phyloP scores from a whole-genome alignment of 2,888 invertebrate genomes.

The Anthophora plumipes region DNA sequence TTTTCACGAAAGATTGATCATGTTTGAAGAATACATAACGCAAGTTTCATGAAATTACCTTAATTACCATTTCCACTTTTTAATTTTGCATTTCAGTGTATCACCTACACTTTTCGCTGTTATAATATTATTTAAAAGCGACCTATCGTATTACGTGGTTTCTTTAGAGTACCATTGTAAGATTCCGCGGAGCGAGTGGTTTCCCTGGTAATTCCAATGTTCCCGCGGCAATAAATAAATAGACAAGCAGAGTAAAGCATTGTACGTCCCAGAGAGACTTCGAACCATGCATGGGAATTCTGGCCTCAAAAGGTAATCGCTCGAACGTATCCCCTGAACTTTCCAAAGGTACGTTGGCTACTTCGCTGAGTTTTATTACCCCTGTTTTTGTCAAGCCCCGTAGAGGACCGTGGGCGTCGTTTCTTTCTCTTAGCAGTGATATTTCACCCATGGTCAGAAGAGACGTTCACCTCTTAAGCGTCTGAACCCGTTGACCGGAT shows the following conservation, averaged over 20 bases:
- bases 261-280: constrained; percentile 44
- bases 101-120: no score
- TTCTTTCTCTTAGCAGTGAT: constrained; percentile 78
- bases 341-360: constrained; percentile 45
- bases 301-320: constrained; percentile 69
- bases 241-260: constrained; percentile 43
- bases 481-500: constrained; percentile 64
- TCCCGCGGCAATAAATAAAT: constrained; percentile 18
- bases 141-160: no score
- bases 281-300: constrained; percentile 48
- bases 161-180: no score
- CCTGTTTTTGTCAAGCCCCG: constrained; percentile 78
- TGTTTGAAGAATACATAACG: no score
- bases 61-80: no score
- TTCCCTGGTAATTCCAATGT: background rate
- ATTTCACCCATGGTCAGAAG: constrained; percentile 76
- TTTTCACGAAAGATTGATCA: no score
- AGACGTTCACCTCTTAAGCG: constrained; percentile 72
- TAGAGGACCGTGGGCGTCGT: constrained; percentile 71
- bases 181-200: no score
- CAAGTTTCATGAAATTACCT: no score
- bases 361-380: constrained; percentile 77
- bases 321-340: constrained; percentile 67
- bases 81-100: no score
- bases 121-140: no score